phyloP scores from a whole-genome alignment of 2,113 vertebrate species.

The Pomatorhinus ruficollis region DNA sequence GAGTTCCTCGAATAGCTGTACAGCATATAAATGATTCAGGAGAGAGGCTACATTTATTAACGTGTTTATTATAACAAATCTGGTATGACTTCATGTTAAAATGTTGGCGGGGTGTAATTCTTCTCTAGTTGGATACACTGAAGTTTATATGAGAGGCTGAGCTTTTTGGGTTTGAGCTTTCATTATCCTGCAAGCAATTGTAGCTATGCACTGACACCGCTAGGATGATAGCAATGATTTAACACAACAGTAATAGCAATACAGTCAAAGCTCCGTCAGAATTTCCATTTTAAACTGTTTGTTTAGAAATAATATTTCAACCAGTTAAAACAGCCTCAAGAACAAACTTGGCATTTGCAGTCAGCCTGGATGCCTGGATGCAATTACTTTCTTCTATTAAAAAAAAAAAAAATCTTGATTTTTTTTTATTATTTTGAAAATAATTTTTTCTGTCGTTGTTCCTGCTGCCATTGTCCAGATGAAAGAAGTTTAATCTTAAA shows the following conservation, averaged over 20 bases:
- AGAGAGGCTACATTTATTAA: slow-evolving; percentile 7
- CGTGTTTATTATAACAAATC: slow-evolving; percentile 14
- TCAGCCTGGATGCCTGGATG: slow-evolving; percentile 36
- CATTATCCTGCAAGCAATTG: background rate
- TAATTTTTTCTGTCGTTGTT: background rate
- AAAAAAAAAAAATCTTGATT: background rate
- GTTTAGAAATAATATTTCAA: slow-evolving; percentile 63
- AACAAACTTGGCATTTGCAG: slow-evolving; percentile 48
- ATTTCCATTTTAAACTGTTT: slow-evolving; percentile 68
- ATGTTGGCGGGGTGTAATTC: background rate
- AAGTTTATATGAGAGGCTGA: slow-evolving; percentile 1
- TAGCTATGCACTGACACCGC: slow-evolving; percentile 17
- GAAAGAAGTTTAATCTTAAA: slow-evolving; percentile 44
- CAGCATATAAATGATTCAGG: background rate
- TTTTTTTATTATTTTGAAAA: slow-evolving; percentile 47
- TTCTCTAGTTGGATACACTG: background rate
- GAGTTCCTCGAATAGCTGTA: background rate
- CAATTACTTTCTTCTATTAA: slow-evolving; percentile 31
- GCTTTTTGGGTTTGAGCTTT: background rate
- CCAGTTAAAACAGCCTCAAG: slow-evolving; percentile 44
- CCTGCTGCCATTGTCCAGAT: slow-evolving; percentile 37
- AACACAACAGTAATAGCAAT: background rate
- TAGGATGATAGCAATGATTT: slow-evolving; percentile 40
- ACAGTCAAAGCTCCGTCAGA: slow-evolving; percentile 4
- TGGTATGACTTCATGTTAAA: slow-evolving; percentile 22